Conservation (phyloP, 2,797 vertebrate species). For the Phoxinus dragarum region DNA sequence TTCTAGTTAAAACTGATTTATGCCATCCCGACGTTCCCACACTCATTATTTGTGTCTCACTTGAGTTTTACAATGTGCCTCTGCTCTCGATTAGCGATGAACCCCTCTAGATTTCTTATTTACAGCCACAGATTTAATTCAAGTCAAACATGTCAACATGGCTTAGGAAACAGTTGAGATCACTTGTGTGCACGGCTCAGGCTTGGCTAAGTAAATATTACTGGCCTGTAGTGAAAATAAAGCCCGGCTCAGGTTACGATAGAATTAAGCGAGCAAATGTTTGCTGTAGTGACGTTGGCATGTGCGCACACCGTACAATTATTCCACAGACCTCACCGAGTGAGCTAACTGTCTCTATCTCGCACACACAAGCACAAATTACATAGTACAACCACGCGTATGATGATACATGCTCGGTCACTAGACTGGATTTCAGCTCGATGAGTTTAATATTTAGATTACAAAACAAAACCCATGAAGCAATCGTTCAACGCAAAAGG, state of each 20-base stretch:
- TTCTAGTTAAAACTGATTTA: conserved; percentile 40
- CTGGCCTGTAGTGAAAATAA: conserved; percentile 52
- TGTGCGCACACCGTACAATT: conserved; percentile 49
- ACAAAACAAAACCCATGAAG: background rate
- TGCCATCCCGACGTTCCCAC: conserved; percentile 14
- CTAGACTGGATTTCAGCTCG: conserved; percentile 65
- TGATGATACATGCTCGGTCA: conserved; percentile 63
- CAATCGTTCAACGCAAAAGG: background rate
- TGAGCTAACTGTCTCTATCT: conserved; percentile 43
- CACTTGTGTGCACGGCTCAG: conserved; percentile 56
- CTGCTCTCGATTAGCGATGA: conserved; percentile 41
- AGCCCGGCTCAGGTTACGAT: conserved; percentile 39
- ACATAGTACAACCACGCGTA: conserved; percentile 62
- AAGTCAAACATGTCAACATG: conserved; percentile 57
- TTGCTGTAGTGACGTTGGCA: conserved; percentile 37
- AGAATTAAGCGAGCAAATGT: conserved; percentile 36
- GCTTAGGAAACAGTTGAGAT: conserved; percentile 47
- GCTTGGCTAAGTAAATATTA: conserved; percentile 59
- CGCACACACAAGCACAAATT: conserved; percentile 33
- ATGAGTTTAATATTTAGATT: conserved; percentile 57
- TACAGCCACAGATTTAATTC: conserved; percentile 49
- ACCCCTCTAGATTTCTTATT: conserved; percentile 39
- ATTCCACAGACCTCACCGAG: conserved; percentile 51
- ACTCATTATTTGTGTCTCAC: conserved; percentile 35
- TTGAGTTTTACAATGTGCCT: conserved; percentile 33